phyloP scores from a whole-genome alignment of 2,888 invertebrate species.

The Anorthoa munda region DNA sequence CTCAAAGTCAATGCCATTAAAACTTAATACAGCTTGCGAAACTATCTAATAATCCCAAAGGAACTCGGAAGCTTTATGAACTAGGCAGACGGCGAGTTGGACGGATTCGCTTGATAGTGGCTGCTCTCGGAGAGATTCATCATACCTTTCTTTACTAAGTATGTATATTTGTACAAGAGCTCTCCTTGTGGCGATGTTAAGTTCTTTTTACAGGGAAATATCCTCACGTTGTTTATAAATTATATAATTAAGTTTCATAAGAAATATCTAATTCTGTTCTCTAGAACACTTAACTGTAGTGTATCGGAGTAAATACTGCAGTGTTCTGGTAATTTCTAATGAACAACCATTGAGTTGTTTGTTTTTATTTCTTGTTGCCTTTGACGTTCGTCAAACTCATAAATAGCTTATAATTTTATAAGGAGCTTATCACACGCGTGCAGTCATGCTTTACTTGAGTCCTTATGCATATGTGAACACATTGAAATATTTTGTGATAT shows the following conservation, averaged over 20 bases:
- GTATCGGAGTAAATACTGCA: not conserved
- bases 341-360: not conserved
- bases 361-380: conserved; percentile 13
- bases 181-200: conserved; percentile 1
- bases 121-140: conserved; percentile 14
- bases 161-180: not conserved
- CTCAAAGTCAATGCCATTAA: not conserved
- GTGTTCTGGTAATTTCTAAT: not conserved
- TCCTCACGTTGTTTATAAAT: not conserved
- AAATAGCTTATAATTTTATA: conserved; percentile 35
- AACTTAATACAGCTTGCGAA: conserved; percentile 14
- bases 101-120: conserved; percentile 23
- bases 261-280: conserved; percentile 1
- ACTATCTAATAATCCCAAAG: conserved; percentile 32
- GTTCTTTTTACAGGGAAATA: not conserved
- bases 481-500: conserved; percentile 7
- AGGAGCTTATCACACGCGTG: conserved; percentile 21
- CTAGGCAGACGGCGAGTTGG: conserved; percentile 18
- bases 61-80: conserved; percentile 23
- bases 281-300: not conserved
- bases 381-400: conserved; percentile 7
- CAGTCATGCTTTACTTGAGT: not conserved
- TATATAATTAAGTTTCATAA: conserved; percentile 5
- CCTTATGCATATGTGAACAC: not conserved
- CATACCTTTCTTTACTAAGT: not conserved